These are phyloP conservation scores for Spea bombifrons DNA, from an alignment of 2,113 vertebrate genomes.

Conservation along the genomic window DNA sequence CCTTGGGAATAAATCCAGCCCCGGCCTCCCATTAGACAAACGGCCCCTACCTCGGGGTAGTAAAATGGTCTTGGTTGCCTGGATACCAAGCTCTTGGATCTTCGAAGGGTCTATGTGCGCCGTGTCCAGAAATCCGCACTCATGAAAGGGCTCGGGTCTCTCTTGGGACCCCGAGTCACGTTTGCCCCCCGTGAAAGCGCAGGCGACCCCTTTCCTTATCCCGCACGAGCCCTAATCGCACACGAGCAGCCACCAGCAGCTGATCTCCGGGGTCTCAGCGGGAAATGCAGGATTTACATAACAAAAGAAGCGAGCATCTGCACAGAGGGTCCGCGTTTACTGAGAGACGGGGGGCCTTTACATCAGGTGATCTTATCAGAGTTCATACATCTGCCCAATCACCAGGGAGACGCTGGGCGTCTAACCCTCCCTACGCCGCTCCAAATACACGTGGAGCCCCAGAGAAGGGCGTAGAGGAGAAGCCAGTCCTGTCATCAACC, in stretches of 20 bases:
- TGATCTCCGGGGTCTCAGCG: conserved; percentile 66
- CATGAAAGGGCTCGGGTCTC: too few relatives aligned
- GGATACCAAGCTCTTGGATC: too few relatives aligned
- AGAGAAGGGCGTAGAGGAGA: too few relatives aligned
- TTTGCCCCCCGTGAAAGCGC: too few relatives aligned
- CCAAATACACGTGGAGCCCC: too few relatives aligned
- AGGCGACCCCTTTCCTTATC: background rate
- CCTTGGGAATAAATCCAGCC: conserved; percentile 59
- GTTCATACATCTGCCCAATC: background rate
- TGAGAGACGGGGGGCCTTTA: conserved; percentile 64
- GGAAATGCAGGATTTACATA: conserved; percentile 74
- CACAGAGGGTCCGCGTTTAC: conserved; percentile 69
- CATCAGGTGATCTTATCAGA: conserved; percentile 54
- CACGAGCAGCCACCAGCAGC: conserved; percentile 62
- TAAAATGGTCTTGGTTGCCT: conserved; percentile 60
- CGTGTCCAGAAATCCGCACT: too few relatives aligned
- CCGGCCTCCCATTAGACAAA: conserved; percentile 51
- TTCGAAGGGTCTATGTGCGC: too few relatives aligned
- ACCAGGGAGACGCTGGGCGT: too few relatives aligned
- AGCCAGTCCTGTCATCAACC: too few relatives aligned
- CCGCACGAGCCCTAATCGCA: conserved; percentile 43
- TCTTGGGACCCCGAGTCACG: too few relatives aligned
- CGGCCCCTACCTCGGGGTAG: conserved; percentile 56
- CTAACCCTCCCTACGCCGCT: too few relatives aligned
- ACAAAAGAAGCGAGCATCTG: conserved; percentile 65